Evolutionary conservation across 2,888 invertebrate genomes (phyloP).

Genomic region (Drosophila acutilabella): DNA sequence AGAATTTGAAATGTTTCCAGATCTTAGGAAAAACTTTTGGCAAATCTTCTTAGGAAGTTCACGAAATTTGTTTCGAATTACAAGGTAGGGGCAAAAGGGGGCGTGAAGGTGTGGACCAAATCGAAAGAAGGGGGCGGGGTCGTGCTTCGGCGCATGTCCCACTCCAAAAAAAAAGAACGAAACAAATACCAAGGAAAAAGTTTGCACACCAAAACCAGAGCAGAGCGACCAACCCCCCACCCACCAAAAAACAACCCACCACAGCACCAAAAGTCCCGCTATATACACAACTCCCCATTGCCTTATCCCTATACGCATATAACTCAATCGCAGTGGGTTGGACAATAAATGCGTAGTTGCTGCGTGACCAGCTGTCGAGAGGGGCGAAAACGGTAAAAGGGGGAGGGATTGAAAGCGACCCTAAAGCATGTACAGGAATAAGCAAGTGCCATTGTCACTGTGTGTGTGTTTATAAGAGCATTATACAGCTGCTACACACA

Average conservation of each 20-base stretch:
- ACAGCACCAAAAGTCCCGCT: not conserved
- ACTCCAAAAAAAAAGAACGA: slow-evolving; percentile 15
- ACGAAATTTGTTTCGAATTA: not conserved
- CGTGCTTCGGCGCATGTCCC: slow-evolving; percentile 32
- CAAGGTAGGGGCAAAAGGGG: not conserved
- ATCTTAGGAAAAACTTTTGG: not conserved
- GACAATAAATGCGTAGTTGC: slow-evolving; percentile 43
- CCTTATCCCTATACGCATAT: not conserved
- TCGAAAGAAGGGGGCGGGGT: not conserved
- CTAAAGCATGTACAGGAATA: slow-evolving; percentile 12
- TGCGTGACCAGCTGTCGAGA: slow-evolving; percentile 17
- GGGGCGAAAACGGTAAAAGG: not conserved
- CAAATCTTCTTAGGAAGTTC: not conserved
- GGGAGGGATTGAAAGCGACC: slow-evolving; percentile 29
- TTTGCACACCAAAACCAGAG: slow-evolving; percentile 30
- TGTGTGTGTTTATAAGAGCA: slow-evolving; percentile 19
- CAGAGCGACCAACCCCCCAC: slow-evolving; percentile 12
- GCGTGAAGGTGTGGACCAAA: not conserved
- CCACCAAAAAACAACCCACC: not conserved
- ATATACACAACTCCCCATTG: not conserved
- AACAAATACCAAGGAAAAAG: slow-evolving; percentile 2
- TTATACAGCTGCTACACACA: slow-evolving; percentile 12
- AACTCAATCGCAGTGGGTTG: slow-evolving; percentile 32
- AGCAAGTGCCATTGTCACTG: slow-evolving; percentile 17
- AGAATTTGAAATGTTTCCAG: no score